Evolutionary conservation across 2,888 invertebrate genomes (phyloP), one percentile per base, ranked within the genome.

Genomic region (Acanthococcus lagerstroemiae): DNA sequence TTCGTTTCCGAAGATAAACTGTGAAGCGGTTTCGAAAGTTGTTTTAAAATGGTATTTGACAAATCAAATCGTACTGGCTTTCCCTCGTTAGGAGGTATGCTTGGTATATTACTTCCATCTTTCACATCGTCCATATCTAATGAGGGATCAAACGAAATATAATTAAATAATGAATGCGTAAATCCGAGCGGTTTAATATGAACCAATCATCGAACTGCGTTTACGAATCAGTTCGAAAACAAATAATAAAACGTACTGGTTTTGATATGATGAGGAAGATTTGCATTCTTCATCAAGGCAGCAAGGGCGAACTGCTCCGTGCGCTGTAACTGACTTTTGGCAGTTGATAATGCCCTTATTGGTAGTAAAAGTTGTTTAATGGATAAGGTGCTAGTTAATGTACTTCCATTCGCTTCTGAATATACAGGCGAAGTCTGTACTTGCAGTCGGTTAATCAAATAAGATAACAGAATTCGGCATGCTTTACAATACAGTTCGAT

Each of bases 291-390:
- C 76, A 94, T 80, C 44, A 87, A 81, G 54, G 88, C 84, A 44
- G 87, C 85, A 70, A 93, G 80, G 44, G 85, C 83, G 58, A 85
- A 81, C 74, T 88, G 82, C 76, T 94, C 94, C 26, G 87, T 82
- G 72, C 85, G 83, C 22, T 85, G 83, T 69, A 89, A 82, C 68
- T 84, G 80, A 57, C 85, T 84, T 57, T 82, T 81, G 55, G 84
- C 85, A 67, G 84, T 81, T 74, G 89, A 89, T 72, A 90, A 80
- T 65, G 84, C 83, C 71, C 84, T 83, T 72, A 90, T 85, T 73
- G 85, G 80, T 70, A 82, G 78, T 71, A 83, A 78, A 73, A 87
- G 78, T 81, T 86, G 81, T 21, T 75, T 74, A 24, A 75, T 71
- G 67, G 74, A 71, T 46, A 73, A 72, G 19, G 73, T 70, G 65